Percentiles rank a stretch among this genome's conserved stretches.
phyloP scores from a whole-genome alignment of 2,113 vertebrate species.

The Pristiophorus japonicus region DNA sequence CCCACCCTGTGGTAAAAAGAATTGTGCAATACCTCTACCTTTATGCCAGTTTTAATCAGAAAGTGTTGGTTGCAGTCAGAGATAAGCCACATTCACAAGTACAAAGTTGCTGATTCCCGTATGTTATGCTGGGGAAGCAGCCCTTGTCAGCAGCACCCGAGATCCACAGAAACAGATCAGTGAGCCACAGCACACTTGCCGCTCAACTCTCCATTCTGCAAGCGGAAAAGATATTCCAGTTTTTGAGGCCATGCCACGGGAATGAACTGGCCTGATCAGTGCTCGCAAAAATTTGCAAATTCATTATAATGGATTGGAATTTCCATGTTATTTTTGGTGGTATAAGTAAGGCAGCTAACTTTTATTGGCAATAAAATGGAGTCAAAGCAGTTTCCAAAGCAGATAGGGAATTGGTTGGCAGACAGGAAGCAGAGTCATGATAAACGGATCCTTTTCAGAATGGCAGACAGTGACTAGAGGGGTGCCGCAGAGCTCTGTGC shows the following conservation, averaged over 20 bases:
- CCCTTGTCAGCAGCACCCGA: neutral
- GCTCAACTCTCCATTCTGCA: neutral
- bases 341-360: too few relatives aligned
- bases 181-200: neutral
- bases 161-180: neutral
- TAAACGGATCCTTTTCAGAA: too few relatives aligned
- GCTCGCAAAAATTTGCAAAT: neutral
- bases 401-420: too few relatives aligned
- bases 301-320: neutral
- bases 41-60: neutral
- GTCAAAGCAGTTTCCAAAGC: too few relatives aligned
- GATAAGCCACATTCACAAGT: neutral
- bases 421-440: too few relatives aligned
- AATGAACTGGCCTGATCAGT: neutral
- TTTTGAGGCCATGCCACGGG: neutral
- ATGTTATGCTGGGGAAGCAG: neutral
- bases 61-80: neutral
- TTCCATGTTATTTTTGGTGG: neutral
- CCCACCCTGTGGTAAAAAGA: neutral
- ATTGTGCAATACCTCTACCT: neutral
- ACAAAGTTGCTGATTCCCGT: neutral
- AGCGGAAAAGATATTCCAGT: neutral
- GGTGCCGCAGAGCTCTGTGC: too few relatives aligned
- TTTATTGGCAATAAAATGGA: too few relatives aligned
- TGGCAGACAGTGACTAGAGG: too few relatives aligned